phyloP scores from a whole-genome alignment of 1,140 invertebrate genomes.

The Trypoxylus dichotomus region DNA sequence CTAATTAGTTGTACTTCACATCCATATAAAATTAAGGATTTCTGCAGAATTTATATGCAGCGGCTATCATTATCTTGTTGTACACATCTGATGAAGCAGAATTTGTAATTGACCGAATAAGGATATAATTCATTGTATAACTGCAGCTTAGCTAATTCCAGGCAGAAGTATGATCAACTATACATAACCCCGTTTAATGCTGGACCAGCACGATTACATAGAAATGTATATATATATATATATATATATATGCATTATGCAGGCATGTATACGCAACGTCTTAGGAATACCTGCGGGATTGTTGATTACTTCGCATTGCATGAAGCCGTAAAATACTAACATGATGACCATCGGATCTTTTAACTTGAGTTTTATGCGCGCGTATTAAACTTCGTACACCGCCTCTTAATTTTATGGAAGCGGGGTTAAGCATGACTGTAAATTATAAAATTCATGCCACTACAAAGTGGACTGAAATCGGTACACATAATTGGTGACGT shows the following conservation, averaged over 20 bases:
- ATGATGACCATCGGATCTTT: slow-evolving; percentile 29
- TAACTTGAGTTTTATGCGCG: slow-evolving; percentile 20
- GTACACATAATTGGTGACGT: background rate
- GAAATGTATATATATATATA: background rate
- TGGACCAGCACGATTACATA: background rate
- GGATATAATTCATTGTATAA: background rate
- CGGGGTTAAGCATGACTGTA: background rate
- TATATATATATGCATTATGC: background rate
- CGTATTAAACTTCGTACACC: slow-evolving; percentile 18
- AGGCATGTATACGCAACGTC: background rate
- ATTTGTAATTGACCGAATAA: background rate
- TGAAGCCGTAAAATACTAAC: slow-evolving; percentile 26
- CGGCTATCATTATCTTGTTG: background rate
- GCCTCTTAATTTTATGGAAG: slow-evolving; percentile 13
- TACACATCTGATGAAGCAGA: background rate
- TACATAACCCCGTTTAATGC: background rate
- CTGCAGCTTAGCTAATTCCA: background rate
- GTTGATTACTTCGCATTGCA: slow-evolving; percentile 19
- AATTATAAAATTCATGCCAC: slow-evolving; percentile 20
- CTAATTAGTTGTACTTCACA: too few species aligned
- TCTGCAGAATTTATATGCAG: background rate
- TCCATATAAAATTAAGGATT: background rate
- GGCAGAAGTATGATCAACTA: background rate
- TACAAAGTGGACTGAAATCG: slow-evolving; percentile 14
- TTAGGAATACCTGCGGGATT: slow-evolving; percentile 1